Conservation (phyloP, 2,113 vertebrate genomes). For the Pipa parva region DNA sequence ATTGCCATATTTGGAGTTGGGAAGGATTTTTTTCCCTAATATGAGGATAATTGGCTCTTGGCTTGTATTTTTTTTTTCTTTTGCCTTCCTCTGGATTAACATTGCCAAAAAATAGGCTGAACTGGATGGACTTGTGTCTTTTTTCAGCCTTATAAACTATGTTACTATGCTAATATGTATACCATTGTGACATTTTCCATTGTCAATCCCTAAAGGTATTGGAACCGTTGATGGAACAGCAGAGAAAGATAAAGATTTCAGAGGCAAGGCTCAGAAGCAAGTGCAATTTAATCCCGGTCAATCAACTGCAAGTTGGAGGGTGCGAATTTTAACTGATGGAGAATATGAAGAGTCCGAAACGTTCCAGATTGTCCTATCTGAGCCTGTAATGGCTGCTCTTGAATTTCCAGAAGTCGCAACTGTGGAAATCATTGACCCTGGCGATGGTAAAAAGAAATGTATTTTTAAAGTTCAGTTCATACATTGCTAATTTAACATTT, state of each 20-base stretch:
- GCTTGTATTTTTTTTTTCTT: no score
- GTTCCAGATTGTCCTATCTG: slow-evolving; percentile 83
- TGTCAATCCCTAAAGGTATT: slow-evolving; percentile 67
- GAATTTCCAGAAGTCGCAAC: slow-evolving; percentile 74
- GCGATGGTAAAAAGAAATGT: slow-evolving; percentile 71
- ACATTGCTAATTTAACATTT: no score
- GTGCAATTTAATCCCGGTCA: slow-evolving; percentile 95
- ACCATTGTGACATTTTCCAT: slow-evolving; percentile 41
- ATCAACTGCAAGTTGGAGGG: slow-evolving; percentile 74
- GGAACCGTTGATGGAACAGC: slow-evolving; percentile 79
- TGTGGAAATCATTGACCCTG: slow-evolving; percentile 86
- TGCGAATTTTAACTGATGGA: slow-evolving; percentile 73
- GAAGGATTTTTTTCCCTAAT: no score
- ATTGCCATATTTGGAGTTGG: no score
- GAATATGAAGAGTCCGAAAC: slow-evolving; percentile 80
- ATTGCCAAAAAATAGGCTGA: no score
- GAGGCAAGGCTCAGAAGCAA: slow-evolving; percentile 83
- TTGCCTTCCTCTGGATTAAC: no score
- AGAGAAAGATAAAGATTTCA: slow-evolving; percentile 81
- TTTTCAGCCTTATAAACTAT: no score
- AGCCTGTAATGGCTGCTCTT: slow-evolving; percentile 83
- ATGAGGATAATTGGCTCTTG: no score
- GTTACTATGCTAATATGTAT: neutral
- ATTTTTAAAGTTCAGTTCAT: neutral
- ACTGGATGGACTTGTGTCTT: no score